Evolutionary conservation across 2,888 invertebrate species (phyloP), one percentile per base, ranked within the genome.

Genomic region (Drosophila kanekoi): DNA sequence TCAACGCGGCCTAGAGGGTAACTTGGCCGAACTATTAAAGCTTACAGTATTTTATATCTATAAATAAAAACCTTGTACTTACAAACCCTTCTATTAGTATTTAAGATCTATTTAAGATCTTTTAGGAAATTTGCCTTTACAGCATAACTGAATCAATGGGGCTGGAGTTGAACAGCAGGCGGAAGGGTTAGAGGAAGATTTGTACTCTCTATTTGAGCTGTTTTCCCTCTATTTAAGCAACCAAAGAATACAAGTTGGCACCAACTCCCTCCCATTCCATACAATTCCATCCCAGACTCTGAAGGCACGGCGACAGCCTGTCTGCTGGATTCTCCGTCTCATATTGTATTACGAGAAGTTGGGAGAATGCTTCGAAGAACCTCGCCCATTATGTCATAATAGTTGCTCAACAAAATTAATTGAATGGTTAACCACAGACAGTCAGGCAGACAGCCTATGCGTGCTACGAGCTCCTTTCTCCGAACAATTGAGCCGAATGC

Each of bases 341-440:
- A 59, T 68, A 74, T 79, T 72, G 64, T 72, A 67, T 81, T 79
- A 65, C 82, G 61, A 57, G 35, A 43, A 35, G 9, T 44, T 40
- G n/a, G 13, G 13, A 49, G 47, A 37, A 38, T 8, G 35, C 69
- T 90, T 90, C 90, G 75, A 13, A 56, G 91, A 91, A 91, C 56
- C 73, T 56, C 40, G 59, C 54, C 35, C 53, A 65, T 67, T 71
- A 63, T 78, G 88, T 89, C 89, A 90, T 76, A 91, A 91, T 77
- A 84, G 65, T 78, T 77, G 59, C 68, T 69, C 72, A 70, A 14
- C 48, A 70, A 70, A 80, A 90, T 90, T 87, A 88, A 91, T 88
- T 89, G 90, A 90, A 65, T 81, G 65, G 74, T 84, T 80, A 83
- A 83, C 86, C 88, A 71, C 89, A 77, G 76, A 70, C 82, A 75